These are phyloP conservation scores for Venusia cambrica DNA, from an alignment of 2,888 invertebrate species.

Conservation along the genomic window DNA sequence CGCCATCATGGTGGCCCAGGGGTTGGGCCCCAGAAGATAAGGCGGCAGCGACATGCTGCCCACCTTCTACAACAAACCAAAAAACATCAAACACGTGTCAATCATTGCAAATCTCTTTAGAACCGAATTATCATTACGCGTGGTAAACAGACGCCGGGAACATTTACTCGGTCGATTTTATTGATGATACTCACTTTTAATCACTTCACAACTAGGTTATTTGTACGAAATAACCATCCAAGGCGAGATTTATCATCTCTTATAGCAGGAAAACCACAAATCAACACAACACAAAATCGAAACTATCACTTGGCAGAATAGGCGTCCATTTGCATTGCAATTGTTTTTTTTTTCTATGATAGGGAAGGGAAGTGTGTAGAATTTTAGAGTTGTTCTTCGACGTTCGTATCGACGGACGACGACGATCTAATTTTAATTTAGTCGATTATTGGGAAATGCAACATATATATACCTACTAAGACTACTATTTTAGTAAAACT, in stretches of 20 bases:
- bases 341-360: too few relatives aligned
- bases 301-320: background rate
- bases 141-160: slow-evolving; percentile 45
- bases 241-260: slow-evolving; percentile 25
- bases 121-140: slow-evolving; percentile 20
- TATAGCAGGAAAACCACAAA: slow-evolving; percentile 28
- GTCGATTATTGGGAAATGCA: too few relatives aligned
- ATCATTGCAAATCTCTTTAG: background rate
- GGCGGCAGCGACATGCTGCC: slow-evolving; percentile 89
- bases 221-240: slow-evolving; percentile 9
- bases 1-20: slow-evolving; percentile 95
- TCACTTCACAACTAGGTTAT: slow-evolving; percentile 14
- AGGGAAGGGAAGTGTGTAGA: too few relatives aligned
- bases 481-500: too few relatives aligned
- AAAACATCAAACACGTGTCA: slow-evolving; percentile 20
- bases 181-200: slow-evolving; percentile 23
- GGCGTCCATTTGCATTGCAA: too few relatives aligned
- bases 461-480: too few relatives aligned
- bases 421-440: too few relatives aligned
- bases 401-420: too few relatives aligned
- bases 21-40: slow-evolving; percentile 88
- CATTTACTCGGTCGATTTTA: too few relatives aligned
- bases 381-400: too few relatives aligned
- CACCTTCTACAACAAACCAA: slow-evolving; percentile 52
- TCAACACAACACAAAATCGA: slow-evolving; percentile 15